These are phyloP conservation scores for Catharus bicknelli DNA, from an alignment of 2,113 vertebrate genomes.

Conservation along the genomic window DNA sequence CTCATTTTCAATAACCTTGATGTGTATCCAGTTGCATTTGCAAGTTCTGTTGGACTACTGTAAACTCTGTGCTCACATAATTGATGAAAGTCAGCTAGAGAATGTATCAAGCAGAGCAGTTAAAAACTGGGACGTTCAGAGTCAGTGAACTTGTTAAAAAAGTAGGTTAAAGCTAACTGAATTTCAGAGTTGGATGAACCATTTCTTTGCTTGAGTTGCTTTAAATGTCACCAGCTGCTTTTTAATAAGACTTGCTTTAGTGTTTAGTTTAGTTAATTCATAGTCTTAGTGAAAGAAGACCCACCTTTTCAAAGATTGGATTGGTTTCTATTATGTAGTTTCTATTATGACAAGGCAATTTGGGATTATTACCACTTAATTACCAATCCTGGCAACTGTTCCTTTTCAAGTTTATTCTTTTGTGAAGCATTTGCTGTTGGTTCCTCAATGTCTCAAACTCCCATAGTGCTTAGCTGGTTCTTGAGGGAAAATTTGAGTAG, in stretches of 20 bases:
- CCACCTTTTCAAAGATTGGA: neutral
- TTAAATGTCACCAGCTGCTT: neutral
- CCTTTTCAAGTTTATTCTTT: neutral
- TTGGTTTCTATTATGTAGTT: neutral
- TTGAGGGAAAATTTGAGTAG: neutral
- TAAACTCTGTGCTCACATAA: neutral
- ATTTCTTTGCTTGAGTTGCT: neutral
- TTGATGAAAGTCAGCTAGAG: neutral
- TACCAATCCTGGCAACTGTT: neutral
- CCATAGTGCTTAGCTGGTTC: neutral
- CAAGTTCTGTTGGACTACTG: neutral
- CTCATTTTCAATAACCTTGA: neutral
- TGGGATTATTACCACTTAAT: neutral
- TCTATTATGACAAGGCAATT: neutral
- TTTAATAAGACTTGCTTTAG: neutral
- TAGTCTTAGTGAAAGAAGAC: neutral
- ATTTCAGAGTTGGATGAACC: neutral
- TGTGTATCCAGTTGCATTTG: neutral
- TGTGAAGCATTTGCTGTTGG: neutral
- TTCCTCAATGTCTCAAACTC: neutral
- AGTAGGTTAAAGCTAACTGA: neutral
- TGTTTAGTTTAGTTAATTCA: neutral
- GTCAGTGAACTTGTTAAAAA: neutral
- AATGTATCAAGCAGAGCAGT: neutral
- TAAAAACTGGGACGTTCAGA: neutral